Conservation (phyloP, 2,113 vertebrate genomes). For the Tauraco erythrolophus region DNA sequence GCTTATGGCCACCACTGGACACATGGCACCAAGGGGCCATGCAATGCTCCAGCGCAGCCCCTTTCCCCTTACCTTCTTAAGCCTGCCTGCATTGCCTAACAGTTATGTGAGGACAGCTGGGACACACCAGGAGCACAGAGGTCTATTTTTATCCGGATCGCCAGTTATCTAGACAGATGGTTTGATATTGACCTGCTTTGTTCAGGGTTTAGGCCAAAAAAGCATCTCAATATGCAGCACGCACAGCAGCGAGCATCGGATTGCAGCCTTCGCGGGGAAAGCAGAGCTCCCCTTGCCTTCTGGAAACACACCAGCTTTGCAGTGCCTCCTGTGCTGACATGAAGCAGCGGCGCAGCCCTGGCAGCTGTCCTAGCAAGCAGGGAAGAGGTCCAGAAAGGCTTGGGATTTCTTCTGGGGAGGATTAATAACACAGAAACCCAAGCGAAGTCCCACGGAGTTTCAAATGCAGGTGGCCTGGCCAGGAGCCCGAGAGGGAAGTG, state of each 20-base stretch:
- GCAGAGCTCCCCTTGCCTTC: not conserved
- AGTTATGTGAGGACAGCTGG: not conserved
- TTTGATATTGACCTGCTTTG: not conserved
- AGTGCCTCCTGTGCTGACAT: constrained; percentile 20
- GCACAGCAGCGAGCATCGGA: not conserved
- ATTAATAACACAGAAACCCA: constrained; percentile 58
- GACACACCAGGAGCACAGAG: not conserved
- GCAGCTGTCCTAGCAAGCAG: constrained; percentile 48
- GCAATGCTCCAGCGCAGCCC: accelerated
- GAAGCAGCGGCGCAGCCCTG: not conserved
- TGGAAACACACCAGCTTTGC: not conserved
- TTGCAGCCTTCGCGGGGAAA: not conserved
- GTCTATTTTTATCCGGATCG: not conserved
- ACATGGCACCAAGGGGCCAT: accelerated
- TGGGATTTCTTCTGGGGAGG: constrained; percentile 51
- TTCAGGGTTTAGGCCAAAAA: constrained; percentile 6
- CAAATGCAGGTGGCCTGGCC: constrained; percentile 46
- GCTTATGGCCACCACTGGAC: not conserved
- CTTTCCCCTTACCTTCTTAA: not conserved
- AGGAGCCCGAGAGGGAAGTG: constrained; percentile 10
- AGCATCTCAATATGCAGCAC: not conserved
- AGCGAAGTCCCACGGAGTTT: not conserved
- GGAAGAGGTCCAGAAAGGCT: constrained; percentile 57
- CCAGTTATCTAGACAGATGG: not conserved
- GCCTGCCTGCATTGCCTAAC: not conserved